Conservation (phyloP, 2,113 vertebrate genomes). For the Saccopteryx bilineata region DNA sequence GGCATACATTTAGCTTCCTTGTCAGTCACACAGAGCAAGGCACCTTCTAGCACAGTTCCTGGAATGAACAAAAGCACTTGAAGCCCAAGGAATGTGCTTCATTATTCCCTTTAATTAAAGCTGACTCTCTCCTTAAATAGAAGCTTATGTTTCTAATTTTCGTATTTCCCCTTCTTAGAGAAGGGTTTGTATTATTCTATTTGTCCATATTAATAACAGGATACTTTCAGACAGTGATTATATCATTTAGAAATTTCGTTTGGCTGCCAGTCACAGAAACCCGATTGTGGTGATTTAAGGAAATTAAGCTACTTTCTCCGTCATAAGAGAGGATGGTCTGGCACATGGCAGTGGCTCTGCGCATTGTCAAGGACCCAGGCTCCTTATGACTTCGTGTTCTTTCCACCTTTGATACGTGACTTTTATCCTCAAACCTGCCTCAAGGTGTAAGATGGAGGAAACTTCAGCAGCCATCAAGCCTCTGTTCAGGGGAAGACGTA, state of each 20-base stretch:
- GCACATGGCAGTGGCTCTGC: not conserved
- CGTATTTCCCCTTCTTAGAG: not conserved
- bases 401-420: not conserved
- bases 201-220: not conserved
- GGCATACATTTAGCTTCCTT: constrained; percentile 51
- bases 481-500: not conserved
- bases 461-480: not conserved
- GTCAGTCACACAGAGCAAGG: constrained; percentile 43
- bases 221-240: constrained; percentile 15
- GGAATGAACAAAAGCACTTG: constrained; percentile 61
- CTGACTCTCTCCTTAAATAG: constrained; percentile 1
- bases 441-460: not conserved
- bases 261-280: constrained; percentile 1
- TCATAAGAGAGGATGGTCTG: not conserved
- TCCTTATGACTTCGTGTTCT: not conserved
- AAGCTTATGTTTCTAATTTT: constrained; percentile 26
- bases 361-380: not conserved
- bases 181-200: not conserved
- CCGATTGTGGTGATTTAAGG: not conserved
- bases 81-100: constrained; percentile 19
- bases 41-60: not conserved
- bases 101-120: constrained; percentile 57
- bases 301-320: constrained; percentile 15
- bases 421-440: not conserved
- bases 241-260: constrained; percentile 7